Percentiles rank a stretch among this genome's conserved stretches.
These are phyloP conservation scores for Pedetes capensis DNA, from an alignment of 2,113 vertebrate genomes.

Conservation along the genomic window DNA sequence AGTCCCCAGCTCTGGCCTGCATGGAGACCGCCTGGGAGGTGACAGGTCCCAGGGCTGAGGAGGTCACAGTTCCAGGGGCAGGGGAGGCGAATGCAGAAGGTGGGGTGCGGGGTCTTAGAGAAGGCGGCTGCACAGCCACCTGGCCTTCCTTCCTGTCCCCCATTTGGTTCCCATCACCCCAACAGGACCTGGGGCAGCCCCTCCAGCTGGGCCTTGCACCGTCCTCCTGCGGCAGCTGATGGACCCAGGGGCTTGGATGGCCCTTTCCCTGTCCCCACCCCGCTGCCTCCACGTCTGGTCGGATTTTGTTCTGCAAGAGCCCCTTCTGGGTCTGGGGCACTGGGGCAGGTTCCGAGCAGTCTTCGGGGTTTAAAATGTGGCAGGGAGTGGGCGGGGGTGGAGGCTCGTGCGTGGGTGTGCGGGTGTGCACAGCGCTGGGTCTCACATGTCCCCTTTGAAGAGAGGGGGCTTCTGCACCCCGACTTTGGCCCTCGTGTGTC, in stretches of 20 bases:
- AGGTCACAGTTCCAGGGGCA: accelerated
- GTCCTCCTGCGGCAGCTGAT: neutral
- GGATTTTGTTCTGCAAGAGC: neutral
- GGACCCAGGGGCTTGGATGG: neutral
- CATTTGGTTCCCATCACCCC: accelerated
- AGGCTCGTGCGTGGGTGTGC: no score
- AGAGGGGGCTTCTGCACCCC: neutral
- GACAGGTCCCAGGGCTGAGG: neutral
- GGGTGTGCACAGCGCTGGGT: accelerated
- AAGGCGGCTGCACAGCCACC: neutral
- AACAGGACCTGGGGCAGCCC: neutral
- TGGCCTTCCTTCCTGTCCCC: no score
- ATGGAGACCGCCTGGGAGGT: neutral
- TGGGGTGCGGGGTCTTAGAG: neutral
- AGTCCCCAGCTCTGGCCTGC: neutral
- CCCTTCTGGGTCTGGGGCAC: neutral
- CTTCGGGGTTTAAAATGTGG: neutral
- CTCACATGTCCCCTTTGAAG: no score
- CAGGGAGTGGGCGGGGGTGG: accelerated
- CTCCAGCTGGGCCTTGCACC: neutral
- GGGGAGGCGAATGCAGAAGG: neutral
- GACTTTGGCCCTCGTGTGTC: neutral
- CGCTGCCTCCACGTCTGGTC: accelerated
- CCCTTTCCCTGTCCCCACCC: accelerated
- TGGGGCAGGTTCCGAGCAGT: neutral